Percentiles rank a stretch among this genome's conserved stretches.
phyloP scores from a whole-genome alignment of 2,888 invertebrate species.

The Drosophila diplacantha region DNA sequence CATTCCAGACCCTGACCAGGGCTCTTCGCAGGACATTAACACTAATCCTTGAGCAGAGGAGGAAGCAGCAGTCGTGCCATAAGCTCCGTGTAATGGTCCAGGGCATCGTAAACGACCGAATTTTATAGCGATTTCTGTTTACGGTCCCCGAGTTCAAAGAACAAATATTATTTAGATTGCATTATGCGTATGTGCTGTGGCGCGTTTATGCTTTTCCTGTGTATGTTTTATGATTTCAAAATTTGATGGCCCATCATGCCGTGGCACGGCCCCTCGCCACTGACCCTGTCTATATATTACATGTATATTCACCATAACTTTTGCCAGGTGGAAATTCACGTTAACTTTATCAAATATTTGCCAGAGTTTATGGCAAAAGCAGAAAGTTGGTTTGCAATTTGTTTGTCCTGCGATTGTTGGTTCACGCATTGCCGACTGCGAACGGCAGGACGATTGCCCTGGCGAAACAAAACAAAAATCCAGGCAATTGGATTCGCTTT shows the following conservation, averaged over 20 bases:
- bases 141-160: constrained; percentile 18
- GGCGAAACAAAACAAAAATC: constrained; percentile 13
- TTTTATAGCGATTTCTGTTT: constrained; percentile 57
- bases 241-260: constrained; percentile 19
- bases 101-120: constrained; percentile 46
- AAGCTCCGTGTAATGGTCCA: constrained; percentile 16
- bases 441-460: constrained; percentile 1
- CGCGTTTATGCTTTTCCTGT: constrained; percentile 27
- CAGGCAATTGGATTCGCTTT: background rate
- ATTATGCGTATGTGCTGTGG: constrained; percentile 13
- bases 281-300: background rate
- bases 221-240: constrained; percentile 36
- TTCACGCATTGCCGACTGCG: constrained; percentile 1
- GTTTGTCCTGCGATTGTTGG: background rate
- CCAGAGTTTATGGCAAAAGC: constrained; percentile 2
- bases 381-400: background rate
- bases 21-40: constrained; percentile 44
- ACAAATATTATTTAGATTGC: constrained; percentile 35
- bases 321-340: background rate
- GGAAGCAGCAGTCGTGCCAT: constrained; percentile 14
- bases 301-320: background rate
- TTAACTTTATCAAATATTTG: constrained; percentile 1
- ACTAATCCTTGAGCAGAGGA: constrained; percentile 33
- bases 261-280: background rate
- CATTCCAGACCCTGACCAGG: constrained; percentile 27